These are phyloP conservation scores for Taxidea taxus DNA, from an alignment of 2,113 vertebrate species.

Conservation along the genomic window DNA sequence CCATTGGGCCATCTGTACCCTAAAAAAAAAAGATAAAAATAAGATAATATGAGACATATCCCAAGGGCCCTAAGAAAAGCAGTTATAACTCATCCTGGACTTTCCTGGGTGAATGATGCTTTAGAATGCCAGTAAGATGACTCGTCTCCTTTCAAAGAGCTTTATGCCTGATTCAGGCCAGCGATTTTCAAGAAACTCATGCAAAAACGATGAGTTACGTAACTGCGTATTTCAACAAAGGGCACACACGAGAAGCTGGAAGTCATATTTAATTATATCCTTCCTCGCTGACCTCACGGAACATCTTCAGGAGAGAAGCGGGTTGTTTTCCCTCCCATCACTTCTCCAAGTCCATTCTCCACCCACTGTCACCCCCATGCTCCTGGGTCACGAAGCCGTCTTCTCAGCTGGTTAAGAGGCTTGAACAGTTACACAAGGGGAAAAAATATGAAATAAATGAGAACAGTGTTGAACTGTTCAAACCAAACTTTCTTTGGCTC, in stretches of 20 bases:
- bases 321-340: background rate
- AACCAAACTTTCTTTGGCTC: background rate
- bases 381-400: background rate
- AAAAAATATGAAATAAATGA: background rate
- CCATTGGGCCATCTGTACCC: slow-evolving; percentile 93
- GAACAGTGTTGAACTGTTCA: background rate
- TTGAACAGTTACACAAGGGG: background rate
- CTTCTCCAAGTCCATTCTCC: background rate
- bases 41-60: slow-evolving; percentile 6
- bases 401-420: background rate
- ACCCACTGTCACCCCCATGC: background rate
- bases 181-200: slow-evolving; percentile 20
- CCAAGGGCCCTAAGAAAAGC: background rate
- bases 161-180: slow-evolving; percentile 9
- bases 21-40: slow-evolving; percentile 72
- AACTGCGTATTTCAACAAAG: background rate
- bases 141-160: slow-evolving; percentile 7
- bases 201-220: background rate
- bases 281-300: background rate
- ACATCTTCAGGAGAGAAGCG: background rate
- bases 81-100: background rate
- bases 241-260: background rate
- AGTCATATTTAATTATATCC: background rate
- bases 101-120: slow-evolving; percentile 34
- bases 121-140: slow-evolving; percentile 4